These are phyloP conservation scores for Scaptomyza polygonia DNA, from an alignment of 2,888 invertebrate genomes.

Conservation along the genomic window DNA sequence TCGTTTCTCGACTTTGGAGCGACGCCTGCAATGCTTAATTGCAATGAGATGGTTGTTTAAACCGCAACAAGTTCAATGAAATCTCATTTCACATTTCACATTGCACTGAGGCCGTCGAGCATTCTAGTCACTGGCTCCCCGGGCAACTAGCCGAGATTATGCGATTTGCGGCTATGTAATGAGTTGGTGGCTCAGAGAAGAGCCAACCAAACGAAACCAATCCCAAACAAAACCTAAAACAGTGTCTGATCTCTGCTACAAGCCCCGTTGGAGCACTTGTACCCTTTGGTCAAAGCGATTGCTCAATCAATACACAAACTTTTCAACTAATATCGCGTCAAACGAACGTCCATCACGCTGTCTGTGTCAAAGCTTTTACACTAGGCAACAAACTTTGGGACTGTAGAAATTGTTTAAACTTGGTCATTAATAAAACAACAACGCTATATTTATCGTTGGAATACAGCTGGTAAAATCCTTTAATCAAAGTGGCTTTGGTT, in stretches of 20 bases:
- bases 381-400: slow-evolving; percentile 21
- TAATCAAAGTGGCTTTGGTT: not conserved
- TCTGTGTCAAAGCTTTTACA: slow-evolving; percentile 28
- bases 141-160: slow-evolving; percentile 46
- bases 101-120: slow-evolving; percentile 1
- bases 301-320: slow-evolving; percentile 49
- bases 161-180: slow-evolving; percentile 63
- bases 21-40: slow-evolving; percentile 47
- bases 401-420: not conserved
- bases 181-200: slow-evolving; percentile 31
- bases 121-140: slow-evolving; percentile 4
- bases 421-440: not conserved
- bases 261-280: slow-evolving; percentile 9
- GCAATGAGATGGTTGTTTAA: slow-evolving; percentile 23
- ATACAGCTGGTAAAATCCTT: not conserved
- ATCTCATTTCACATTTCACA: slow-evolving; percentile 28
- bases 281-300: slow-evolving; percentile 46
- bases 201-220: slow-evolving; percentile 16
- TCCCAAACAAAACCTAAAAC: slow-evolving; percentile 11
- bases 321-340: slow-evolving; percentile 57
- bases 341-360: not conserved
- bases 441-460: not conserved
- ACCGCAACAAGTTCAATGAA: slow-evolving; percentile 42
- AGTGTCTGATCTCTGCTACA: not conserved
- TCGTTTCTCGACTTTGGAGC: slow-evolving; percentile 39